Percentiles rank a stretch among this genome's conserved stretches.
Conservation (phyloP, 2,113 vertebrate species). For the Bungarus multicinctus region DNA sequence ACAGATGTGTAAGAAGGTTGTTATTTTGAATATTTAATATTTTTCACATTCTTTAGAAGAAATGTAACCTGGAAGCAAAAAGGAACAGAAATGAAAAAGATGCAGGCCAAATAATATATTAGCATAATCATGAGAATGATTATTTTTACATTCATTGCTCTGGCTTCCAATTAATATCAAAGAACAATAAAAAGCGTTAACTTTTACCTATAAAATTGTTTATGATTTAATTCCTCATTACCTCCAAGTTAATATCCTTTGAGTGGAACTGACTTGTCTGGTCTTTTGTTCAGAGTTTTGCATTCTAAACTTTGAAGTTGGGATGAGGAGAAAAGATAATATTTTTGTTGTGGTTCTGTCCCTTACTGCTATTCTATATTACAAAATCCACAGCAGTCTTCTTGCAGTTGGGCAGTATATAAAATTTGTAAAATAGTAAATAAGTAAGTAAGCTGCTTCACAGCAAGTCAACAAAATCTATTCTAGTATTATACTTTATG, state of each 20-base stretch:
- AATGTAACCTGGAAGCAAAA: neutral
- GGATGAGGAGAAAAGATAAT: neutral
- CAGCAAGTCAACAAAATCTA: neutral
- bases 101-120: neutral
- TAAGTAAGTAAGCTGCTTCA: neutral
- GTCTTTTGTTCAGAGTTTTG: neutral
- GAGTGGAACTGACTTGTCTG: neutral
- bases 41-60: neutral
- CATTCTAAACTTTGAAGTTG: neutral
- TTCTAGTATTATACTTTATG: neutral
- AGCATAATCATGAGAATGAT: neutral
- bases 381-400: neutral
- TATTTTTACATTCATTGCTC: neutral
- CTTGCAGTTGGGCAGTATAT: neutral
- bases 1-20: neutral
- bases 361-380: neutral
- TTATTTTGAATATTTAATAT: neutral
- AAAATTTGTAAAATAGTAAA: neutral
- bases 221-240: neutral
- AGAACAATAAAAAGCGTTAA: neutral
- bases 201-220: neutral
- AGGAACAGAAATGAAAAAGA: neutral
- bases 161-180: neutral
- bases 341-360: neutral
- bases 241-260: neutral